A percentile compares a stretch with the other conserved stretches of the same genome.
phyloP scores from a whole-genome alignment of 2,797 vertebrate species.

The Hozukius guyotensis region DNA sequence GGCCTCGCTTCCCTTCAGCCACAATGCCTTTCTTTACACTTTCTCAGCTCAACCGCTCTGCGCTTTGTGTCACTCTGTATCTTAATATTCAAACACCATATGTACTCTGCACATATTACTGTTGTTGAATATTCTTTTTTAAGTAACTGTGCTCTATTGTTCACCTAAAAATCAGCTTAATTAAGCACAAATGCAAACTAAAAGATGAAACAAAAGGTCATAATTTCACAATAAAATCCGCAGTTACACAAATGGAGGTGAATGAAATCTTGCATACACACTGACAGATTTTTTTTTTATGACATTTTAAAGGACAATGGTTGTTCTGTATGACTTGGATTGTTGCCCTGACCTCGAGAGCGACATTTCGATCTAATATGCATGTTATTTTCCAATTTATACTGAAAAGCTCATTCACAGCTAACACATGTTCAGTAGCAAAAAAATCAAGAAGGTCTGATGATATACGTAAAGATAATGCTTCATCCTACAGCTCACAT shows the following conservation, averaged over 20 bases:
- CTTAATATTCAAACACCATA: background rate
- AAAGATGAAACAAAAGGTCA: background rate
- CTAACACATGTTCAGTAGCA: background rate
- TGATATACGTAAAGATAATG: background rate
- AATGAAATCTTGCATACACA: background rate
- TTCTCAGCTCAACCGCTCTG: background rate
- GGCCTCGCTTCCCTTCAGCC: slow-evolving; percentile 30
- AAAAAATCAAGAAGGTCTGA: background rate
- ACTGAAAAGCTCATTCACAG: background rate
- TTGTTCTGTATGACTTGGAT: background rate
- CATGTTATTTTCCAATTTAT: background rate
- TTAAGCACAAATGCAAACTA: background rate
- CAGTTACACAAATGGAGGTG: background rate
- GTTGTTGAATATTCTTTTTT: background rate
- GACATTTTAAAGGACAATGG: background rate
- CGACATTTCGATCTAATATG: background rate
- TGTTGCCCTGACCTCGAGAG: background rate
- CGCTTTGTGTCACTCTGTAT: background rate
- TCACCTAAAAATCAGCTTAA: background rate
- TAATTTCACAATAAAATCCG: background rate
- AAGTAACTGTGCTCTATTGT: background rate
- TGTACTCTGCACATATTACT: background rate
- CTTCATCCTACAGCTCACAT: background rate
- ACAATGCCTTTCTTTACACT: slow-evolving; percentile 20
- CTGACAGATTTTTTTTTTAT: background rate